Percentiles rank a stretch among this genome's conserved stretches.
These are phyloP conservation scores for Athalia cordata DNA, from an alignment of 2,888 invertebrate species.

Conservation along the genomic window DNA sequence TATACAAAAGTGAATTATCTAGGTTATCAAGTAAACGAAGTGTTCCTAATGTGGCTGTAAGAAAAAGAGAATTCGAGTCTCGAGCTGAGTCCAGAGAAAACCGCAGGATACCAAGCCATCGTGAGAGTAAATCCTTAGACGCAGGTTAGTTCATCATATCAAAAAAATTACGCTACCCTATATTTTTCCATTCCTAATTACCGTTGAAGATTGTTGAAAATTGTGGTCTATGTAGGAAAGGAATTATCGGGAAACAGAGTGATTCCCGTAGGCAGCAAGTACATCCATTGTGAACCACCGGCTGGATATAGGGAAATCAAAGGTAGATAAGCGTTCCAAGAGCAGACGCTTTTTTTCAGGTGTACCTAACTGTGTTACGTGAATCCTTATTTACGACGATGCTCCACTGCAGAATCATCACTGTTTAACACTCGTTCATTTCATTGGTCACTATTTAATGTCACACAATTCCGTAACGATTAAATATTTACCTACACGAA, in stretches of 20 bases:
- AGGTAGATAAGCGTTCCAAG: conserved; percentile 60
- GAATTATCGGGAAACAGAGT: conserved; percentile 85
- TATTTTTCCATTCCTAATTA: neutral
- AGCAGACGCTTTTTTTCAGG: neutral
- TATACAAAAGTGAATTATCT: conserved; percentile 81
- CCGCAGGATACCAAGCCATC: conserved; percentile 69
- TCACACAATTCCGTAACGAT: no score
- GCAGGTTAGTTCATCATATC: conserved; percentile 70
- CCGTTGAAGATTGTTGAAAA: conserved; percentile 5
- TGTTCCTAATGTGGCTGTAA: conserved; percentile 84
- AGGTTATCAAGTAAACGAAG: conserved; percentile 81
- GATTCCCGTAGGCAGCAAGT: conserved; percentile 86
- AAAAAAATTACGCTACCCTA: neutral
- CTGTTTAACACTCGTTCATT: neutral
- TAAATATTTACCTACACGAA: no score
- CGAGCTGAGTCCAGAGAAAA: conserved; percentile 73
- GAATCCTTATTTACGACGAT: neutral
- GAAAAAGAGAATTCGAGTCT: conserved; percentile 84
- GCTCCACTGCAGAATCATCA: neutral
- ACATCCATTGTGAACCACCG: conserved; percentile 87
- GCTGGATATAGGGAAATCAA: conserved; percentile 75
- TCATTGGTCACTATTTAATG: neutral
- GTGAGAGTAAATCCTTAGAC: conserved; percentile 77
- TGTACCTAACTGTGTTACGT: conserved; percentile 19
- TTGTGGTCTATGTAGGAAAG: conserved; percentile 74